Conservation (phyloP, 1,140 invertebrate species). For the Elysia chlorotica region DNA sequence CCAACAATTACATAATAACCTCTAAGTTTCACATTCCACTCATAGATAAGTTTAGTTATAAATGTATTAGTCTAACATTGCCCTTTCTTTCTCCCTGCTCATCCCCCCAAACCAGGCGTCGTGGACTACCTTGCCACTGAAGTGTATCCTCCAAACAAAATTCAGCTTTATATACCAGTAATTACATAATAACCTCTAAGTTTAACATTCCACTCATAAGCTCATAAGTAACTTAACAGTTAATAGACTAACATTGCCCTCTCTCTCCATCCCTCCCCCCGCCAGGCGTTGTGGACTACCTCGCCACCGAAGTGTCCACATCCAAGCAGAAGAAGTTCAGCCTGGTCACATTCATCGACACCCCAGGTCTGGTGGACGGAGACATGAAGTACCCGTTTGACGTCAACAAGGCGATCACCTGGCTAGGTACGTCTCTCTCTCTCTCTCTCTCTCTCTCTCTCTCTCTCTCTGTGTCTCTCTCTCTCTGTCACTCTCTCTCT, state of each 20-base stretch:
- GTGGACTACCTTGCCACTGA: not conserved
- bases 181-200: not conserved
- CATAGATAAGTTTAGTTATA: not conserved
- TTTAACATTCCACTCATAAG: not conserved
- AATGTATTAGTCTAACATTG: not conserved
- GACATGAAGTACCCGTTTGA: constrained; percentile 73
- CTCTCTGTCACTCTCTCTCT: too few relatives aligned
- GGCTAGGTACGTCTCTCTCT: constrained; percentile 63
- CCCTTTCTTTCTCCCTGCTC: not conserved
- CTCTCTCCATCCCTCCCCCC: not conserved
- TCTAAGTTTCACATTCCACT: not conserved
- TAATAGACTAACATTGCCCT: not conserved
- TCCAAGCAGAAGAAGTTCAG: constrained; percentile 70
- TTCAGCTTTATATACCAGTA: not conserved
- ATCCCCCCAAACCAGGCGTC: not conserved
- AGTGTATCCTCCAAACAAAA: not conserved
- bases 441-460: too few relatives aligned
- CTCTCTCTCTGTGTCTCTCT: too few relatives aligned
- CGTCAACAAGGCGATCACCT: constrained; percentile 69
- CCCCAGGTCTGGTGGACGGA: constrained; percentile 71
- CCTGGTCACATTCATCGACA: constrained; percentile 71
- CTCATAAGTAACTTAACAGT: not conserved
- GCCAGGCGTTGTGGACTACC: constrained; percentile 68
- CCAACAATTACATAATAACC: not conserved
- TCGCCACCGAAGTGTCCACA: constrained; percentile 69